Evolutionary conservation across 2,888 invertebrate genomes (phyloP).

Genomic region (Acanthosepion esculentum): DNA sequence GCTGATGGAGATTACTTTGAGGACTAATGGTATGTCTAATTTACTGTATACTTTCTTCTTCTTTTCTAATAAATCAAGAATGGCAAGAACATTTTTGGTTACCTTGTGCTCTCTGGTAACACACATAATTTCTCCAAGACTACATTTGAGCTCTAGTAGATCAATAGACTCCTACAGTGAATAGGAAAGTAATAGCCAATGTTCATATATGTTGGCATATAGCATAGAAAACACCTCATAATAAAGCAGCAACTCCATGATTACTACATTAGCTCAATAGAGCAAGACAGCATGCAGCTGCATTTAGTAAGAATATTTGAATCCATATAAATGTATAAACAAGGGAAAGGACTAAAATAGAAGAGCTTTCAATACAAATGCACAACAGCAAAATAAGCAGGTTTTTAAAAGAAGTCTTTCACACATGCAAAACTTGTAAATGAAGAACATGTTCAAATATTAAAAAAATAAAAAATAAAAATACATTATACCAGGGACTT

Average conservation of each 20-base stretch:
- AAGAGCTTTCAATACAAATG: neutral
- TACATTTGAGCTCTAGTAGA: neutral
- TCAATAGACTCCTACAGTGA: neutral
- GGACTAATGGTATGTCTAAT: too few relatives aligned
- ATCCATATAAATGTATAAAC: neutral
- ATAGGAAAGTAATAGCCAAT: neutral
- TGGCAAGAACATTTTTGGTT: too few relatives aligned
- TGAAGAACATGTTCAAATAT: too few relatives aligned
- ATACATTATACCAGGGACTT: too few relatives aligned
- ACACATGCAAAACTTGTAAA: too few relatives aligned
- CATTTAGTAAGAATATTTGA: neutral
- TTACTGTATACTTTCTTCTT: too few relatives aligned
- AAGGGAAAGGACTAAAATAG: neutral
- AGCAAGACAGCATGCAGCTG: neutral
- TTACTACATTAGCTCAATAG: neutral
- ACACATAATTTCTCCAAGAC: constrained; percentile 2
- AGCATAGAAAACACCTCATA: neutral
- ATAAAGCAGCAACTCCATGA: neutral
- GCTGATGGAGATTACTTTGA: too few relatives aligned
- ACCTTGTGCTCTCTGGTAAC: neutral
- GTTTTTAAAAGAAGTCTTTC: too few relatives aligned
- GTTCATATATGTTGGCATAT: neutral
- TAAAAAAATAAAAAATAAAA: too few relatives aligned
- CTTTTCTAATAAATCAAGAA: too few relatives aligned
- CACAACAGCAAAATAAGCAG: neutral